These are phyloP conservation scores for Cordilura impudica DNA, from an alignment of 2,888 invertebrate genomes.

Conservation along the genomic window DNA sequence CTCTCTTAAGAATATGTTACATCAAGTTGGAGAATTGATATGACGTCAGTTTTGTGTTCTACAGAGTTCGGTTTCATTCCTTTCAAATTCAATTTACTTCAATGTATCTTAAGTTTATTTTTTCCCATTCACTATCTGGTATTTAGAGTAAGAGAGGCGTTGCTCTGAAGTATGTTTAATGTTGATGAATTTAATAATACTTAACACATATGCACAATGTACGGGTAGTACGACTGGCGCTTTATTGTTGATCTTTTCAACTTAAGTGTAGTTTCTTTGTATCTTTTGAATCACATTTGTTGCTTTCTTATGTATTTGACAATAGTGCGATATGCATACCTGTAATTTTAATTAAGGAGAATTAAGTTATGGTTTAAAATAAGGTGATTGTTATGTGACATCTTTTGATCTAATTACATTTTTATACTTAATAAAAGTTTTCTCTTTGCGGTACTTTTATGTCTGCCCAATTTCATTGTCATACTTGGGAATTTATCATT, in stretches of 20 bases:
- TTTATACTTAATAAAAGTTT: too few species aligned
- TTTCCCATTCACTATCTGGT: not conserved
- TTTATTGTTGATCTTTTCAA: slow-evolving; percentile 29
- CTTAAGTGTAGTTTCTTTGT: not conserved
- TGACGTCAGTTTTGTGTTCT: not conserved
- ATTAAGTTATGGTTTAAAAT: not conserved
- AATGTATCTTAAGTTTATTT: slow-evolving; percentile 9
- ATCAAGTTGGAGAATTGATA: not conserved
- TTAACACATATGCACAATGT: too few species aligned
- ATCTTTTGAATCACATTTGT: slow-evolving; percentile 23
- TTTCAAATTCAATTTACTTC: slow-evolving; percentile 34
- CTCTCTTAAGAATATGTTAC: not conserved
- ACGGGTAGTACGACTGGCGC: slow-evolving; percentile 40
- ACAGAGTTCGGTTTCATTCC: not conserved
- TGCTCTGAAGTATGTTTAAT: slow-evolving; percentile 42
- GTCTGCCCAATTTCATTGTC: too few species aligned
- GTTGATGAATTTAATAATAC: slow-evolving; percentile 47
- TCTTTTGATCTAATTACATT: too few species aligned
- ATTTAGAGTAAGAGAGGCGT: slow-evolving; percentile 46
- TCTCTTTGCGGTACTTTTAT: too few species aligned
- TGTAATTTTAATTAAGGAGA: not conserved
- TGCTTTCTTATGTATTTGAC: slow-evolving; percentile 1
- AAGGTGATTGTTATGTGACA: too few species aligned
- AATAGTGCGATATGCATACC: not conserved
- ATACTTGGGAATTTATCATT: too few species aligned